Evolutionary conservation across 2,113 vertebrate species (phyloP), one percentile per base, ranked within the genome.

Genomic region (Etia nguti): DNA sequence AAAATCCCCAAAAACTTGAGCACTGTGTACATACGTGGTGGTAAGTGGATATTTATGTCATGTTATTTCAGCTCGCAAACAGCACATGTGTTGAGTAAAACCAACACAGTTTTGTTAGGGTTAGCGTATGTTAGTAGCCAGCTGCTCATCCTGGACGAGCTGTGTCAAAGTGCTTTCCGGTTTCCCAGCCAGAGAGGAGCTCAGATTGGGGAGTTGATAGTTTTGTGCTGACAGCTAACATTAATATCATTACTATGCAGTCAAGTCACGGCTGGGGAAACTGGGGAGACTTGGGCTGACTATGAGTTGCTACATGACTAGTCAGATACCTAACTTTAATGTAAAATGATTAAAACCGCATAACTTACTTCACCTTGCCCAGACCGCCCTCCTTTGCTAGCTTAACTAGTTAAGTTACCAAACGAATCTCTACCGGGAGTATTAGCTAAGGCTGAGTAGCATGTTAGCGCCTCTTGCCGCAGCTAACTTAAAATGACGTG

Each of bases 21-120:
- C 41, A n/a, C 68, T 34, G 77, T 43, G 65, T 24, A 13, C 16
- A 24, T n/a, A 88, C 7, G 15, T n/a, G 20, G 77, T 38, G 86
- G 93, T 93, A 93, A 82, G 93, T 93, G 50, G 2, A 2, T 43
- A 10, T 20, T 10, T 38, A 15, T 41, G 0, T 75, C n/a, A 1
- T 5, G 18, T 46, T 13, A 29, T 68, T 46, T 56, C 12, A 11
- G 15, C 52, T 5, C n/a, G 10, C n/a, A 46, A 18, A n/a, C 6
- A 2, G 3, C 5, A 10, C 6, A 6, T 36, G 8, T 82, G 13
- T 16, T 4, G 3, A 34, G 7, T 4, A 12, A 75, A 77, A 4
- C 24, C 3, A 20, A 2, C 43, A 15, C 1, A 4, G 22, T 36
- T 29, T 48, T 24, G 4, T 34, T 31, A 1, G 4, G 8, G 24